A percentile compares a stretch with the other conserved stretches of the same genome.
phyloP scores from a whole-genome alignment of 2,113 vertebrate species.

The Pteruthius melanotis region DNA sequence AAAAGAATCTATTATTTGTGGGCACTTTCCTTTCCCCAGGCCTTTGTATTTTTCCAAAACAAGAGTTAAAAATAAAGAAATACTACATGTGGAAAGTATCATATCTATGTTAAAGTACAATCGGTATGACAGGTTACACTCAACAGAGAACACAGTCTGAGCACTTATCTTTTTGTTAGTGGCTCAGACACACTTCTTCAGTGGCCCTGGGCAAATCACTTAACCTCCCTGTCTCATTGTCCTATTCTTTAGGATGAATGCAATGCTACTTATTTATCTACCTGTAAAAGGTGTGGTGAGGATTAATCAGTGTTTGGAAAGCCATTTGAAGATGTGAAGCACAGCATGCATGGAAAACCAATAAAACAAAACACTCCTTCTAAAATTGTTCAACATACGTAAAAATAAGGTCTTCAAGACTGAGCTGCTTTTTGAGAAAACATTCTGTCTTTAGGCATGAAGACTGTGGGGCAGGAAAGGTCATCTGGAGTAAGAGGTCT shows the following conservation, averaged over 20 bases:
- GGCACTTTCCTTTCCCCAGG: neutral
- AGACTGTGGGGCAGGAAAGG: neutral
- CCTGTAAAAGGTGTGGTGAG: constrained; percentile 12
- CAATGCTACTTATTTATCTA: neutral
- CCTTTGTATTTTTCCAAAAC: neutral
- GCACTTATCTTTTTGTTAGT: neutral
- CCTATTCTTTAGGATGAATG: neutral
- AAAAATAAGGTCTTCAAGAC: neutral
- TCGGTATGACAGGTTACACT: neutral
- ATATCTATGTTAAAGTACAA: neutral
- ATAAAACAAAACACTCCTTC: neutral
- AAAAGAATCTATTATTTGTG: neutral
- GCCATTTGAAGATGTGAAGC: neutral
- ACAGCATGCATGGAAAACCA: neutral
- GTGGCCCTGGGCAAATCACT: constrained; percentile 37
- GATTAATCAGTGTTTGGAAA: neutral
- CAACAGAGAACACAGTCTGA: neutral
- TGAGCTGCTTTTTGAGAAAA: neutral
- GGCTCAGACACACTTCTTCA: neutral
- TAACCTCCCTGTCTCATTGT: neutral
- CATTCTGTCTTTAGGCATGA: neutral
- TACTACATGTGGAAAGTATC: neutral
- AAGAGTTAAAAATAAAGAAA: neutral
- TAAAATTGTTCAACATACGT: neutral
- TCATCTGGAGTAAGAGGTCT: neutral